Evolutionary conservation across 2,888 invertebrate species (phyloP).

Genomic region (Drosophila austrosaltans): DNA sequence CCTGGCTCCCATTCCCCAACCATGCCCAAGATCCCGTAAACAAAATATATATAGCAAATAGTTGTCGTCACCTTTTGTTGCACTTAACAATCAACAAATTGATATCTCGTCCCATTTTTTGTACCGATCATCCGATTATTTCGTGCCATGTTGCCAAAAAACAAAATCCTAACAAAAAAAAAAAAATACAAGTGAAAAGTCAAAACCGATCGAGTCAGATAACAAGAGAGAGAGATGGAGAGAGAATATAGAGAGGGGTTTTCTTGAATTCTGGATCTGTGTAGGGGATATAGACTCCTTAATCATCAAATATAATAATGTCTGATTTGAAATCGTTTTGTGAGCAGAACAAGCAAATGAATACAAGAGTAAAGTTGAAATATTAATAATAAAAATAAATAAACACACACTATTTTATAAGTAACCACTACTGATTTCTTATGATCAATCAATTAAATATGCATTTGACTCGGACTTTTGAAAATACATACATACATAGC

Average conservation of each 20-base stretch:
- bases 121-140: constrained; percentile 45
- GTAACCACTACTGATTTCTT: constrained; percentile 12
- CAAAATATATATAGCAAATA: constrained; percentile 21
- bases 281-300: neutral
- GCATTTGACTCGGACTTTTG: constrained; percentile 5
- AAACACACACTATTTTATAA: constrained; percentile 10
- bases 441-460: constrained; percentile 14
- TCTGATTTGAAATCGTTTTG: neutral
- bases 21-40: no score
- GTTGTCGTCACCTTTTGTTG: constrained; percentile 16
- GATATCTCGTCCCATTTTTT: constrained; percentile 52
- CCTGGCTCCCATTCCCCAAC: neutral
- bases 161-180: constrained; percentile 47
- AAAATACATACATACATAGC: constrained; percentile 46
- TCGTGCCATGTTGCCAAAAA: constrained; percentile 77
- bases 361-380: constrained; percentile 1
- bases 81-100: constrained; percentile 14
- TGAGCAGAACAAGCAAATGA: no score
- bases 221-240: constrained; percentile 22
- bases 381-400: constrained; percentile 7
- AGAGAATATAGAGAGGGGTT: constrained; percentile 11
- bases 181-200: constrained; percentile 33
- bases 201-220: constrained; percentile 16
- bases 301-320: neutral
- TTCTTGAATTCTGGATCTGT: constrained; percentile 11